Conservation (phyloP, 1,140 invertebrate genomes). For the Caenorhabditis remanei region DNA sequence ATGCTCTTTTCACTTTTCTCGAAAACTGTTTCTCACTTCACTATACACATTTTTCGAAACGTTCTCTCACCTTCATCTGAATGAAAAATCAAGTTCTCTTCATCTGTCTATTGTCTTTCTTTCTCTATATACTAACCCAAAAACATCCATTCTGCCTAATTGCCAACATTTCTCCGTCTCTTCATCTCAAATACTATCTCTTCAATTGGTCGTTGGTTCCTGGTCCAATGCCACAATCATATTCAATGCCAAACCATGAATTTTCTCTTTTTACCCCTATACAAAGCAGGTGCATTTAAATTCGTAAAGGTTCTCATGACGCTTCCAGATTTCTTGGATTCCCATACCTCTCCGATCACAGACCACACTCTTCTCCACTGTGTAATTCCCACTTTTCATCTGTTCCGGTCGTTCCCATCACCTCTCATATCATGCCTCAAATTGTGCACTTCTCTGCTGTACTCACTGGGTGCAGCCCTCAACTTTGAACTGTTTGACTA, state of each 20-base stretch:
- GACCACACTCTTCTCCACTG: background rate
- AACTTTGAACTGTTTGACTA: conserved; percentile 56
- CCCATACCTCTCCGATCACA: background rate
- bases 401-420: conserved; percentile 28
- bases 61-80: background rate
- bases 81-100: conserved; percentile 16
- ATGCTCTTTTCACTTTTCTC: background rate
- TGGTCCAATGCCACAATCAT: conserved; percentile 36
- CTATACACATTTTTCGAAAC: background rate
- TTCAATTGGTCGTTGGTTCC: conserved; percentile 23
- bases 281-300: background rate
- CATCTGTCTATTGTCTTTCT: background rate
- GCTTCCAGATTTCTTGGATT: too few species aligned
- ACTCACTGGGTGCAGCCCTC: conserved; percentile 37
- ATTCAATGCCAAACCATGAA: conserved; percentile 40
- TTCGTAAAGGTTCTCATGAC: background rate
- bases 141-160: conserved; percentile 42
- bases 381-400: conserved; percentile 3
- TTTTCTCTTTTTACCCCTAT: background rate
- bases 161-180: conserved; percentile 33
- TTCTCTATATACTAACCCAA: conserved; percentile 44
- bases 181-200: conserved; percentile 28
- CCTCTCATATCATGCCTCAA: conserved; percentile 42
- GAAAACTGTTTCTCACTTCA: background rate
- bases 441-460: conserved; percentile 17